A percentile compares a stretch with the other conserved stretches of the same genome.
These are phyloP conservation scores for Euwallacea fornicatus DNA, from an alignment of 1,140 invertebrate genomes.

Conservation along the genomic window DNA sequence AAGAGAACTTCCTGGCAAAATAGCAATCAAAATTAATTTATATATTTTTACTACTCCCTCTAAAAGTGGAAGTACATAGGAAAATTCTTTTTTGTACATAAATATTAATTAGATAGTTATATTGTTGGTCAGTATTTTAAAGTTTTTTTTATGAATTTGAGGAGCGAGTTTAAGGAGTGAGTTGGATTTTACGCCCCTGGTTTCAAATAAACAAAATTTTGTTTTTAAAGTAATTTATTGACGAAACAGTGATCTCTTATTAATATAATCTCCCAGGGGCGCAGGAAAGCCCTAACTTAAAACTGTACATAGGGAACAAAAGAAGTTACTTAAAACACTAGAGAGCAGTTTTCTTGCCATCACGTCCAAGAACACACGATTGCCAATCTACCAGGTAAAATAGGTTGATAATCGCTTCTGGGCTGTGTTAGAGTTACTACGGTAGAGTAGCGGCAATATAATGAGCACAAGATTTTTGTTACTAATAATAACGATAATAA, in stretches of 20 bases:
- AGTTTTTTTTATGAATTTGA: slow-evolving; percentile 1
- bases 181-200: background rate
- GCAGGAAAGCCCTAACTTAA: too few relatives aligned
- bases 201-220: background rate
- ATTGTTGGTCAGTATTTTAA: slow-evolving; percentile 47
- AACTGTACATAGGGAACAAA: slow-evolving; percentile 1
- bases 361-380: background rate
- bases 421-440: background rate
- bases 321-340: background rate
- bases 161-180: background rate
- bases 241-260: too few relatives aligned
- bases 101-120: slow-evolving; percentile 17
- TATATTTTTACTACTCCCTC: too few relatives aligned
- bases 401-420: background rate
- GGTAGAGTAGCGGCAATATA: slow-evolving; percentile 34
- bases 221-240: slow-evolving; percentile 2
- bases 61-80: too few relatives aligned
- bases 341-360: slow-evolving; percentile 1
- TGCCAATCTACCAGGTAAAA: too few relatives aligned
- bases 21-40: too few relatives aligned
- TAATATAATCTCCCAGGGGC: too few relatives aligned
- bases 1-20: background rate
- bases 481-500: slow-evolving; percentile 23
- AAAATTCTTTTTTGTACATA: slow-evolving; percentile 7
- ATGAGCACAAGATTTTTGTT: slow-evolving; percentile 44